phyloP scores from a whole-genome alignment of 2,888 invertebrate genomes.

The Balanococcus diminutus region DNA sequence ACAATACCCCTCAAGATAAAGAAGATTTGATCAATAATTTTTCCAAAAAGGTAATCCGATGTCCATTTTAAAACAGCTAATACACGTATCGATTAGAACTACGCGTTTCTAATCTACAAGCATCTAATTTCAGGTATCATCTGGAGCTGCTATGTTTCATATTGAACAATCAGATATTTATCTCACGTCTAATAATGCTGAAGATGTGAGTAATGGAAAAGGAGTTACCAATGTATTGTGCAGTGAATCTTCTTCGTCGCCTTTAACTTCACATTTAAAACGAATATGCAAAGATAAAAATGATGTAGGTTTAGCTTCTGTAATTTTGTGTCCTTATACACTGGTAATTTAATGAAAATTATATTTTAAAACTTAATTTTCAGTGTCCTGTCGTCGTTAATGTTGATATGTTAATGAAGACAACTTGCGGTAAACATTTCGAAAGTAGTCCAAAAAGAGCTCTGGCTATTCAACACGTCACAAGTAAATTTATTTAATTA shows the following conservation, averaged over 20 bases:
- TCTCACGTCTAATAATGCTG: slow-evolving; percentile 43
- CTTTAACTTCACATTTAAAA: slow-evolving; percentile 21
- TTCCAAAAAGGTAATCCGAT: slow-evolving; percentile 40
- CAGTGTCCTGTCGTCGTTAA: neutral
- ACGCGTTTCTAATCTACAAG: neutral
- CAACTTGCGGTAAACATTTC: slow-evolving; percentile 20
- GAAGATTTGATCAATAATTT: slow-evolving; percentile 43
- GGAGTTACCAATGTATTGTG: slow-evolving; percentile 30
- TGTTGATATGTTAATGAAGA: slow-evolving; percentile 44
- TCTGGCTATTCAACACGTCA: slow-evolving; percentile 45
- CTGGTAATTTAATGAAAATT: too few relatives aligned
- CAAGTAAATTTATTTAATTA: neutral
- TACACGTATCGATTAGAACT: neutral
- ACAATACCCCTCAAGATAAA: slow-evolving; percentile 42
- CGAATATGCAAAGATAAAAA: slow-evolving; percentile 11
- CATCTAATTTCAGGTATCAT: slow-evolving; percentile 22
- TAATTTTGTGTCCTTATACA: neutral
- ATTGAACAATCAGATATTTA: slow-evolving; percentile 43
- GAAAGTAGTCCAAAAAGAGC: slow-evolving; percentile 44
- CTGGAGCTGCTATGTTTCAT: slow-evolving; percentile 51
- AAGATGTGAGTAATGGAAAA: slow-evolving; percentile 37
- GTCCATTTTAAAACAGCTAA: too few relatives aligned
- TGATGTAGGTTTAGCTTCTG: neutral
- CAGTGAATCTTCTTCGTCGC: slow-evolving; percentile 11
- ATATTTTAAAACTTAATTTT: neutral